Conservation (phyloP, 2,797 vertebrate genomes). For the Alfaro cultratus region DNA sequence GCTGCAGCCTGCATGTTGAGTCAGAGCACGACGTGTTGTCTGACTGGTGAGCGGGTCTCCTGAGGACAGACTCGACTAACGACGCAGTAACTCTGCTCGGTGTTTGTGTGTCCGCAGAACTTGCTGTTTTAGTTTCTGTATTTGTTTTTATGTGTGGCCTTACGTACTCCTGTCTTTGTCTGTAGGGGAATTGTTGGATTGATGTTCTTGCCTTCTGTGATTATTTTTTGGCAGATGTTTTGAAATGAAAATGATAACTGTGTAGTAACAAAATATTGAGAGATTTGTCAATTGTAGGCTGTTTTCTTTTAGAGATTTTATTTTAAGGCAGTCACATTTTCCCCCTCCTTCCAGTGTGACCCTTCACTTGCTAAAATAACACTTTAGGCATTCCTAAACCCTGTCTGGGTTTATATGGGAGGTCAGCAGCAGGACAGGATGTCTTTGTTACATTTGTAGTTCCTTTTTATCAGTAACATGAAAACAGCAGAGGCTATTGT, state of each 20-base stretch:
- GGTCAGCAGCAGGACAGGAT: conserved; percentile 24
- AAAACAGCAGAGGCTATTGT: conserved; percentile 10
- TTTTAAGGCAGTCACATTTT: not conserved
- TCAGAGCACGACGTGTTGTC: conserved; percentile 43
- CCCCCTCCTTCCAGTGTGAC: conserved; percentile 17
- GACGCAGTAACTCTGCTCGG: conserved; percentile 16
- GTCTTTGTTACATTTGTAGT: conserved; percentile 7
- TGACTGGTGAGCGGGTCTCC: conserved; percentile 40
- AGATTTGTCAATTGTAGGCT: not conserved
- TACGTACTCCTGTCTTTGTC: conserved; percentile 26
- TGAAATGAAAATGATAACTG: not conserved
- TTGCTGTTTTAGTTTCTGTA: conserved; percentile 10
- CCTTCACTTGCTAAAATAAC: conserved; percentile 18
- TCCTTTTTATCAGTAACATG: conserved; percentile 6
- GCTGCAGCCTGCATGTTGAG: conserved; percentile 67
- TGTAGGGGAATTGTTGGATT: conserved; percentile 17
- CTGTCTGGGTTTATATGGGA: conserved; percentile 30
- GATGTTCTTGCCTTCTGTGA: conserved; percentile 26
- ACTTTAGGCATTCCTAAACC: conserved; percentile 23
- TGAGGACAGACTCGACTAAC: conserved; percentile 10
- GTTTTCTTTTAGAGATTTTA: not conserved
- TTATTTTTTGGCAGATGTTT: not conserved
- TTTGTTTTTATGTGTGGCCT: conserved; percentile 28
- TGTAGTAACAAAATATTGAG: not conserved
- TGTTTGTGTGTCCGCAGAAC: conserved; percentile 40